Evolutionary conservation across 2,113 vertebrate genomes (phyloP).

Genomic region (Trinectes maculatus): DNA sequence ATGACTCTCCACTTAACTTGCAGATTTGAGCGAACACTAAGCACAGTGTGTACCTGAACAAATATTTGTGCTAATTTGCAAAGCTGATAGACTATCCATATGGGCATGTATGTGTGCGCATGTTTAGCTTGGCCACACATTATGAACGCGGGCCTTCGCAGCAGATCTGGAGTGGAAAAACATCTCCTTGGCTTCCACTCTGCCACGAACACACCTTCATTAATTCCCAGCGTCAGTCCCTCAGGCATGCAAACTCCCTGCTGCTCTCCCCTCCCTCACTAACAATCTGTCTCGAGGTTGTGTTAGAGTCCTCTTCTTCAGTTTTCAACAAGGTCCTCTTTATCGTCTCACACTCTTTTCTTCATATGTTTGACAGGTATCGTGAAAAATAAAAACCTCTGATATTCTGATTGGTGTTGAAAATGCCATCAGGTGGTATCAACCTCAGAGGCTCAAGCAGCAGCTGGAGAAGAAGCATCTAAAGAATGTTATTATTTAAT

Average conservation of each 20-base stretch:
- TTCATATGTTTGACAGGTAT: not conserved
- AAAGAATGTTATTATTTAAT: slow-evolving; percentile 16
- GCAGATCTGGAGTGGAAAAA: slow-evolving; percentile 68
- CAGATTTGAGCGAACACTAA: slow-evolving; percentile 43
- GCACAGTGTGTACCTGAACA: slow-evolving; percentile 47
- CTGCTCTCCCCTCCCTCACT: slow-evolving; percentile 36
- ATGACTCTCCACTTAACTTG: not conserved
- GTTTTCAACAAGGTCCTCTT: slow-evolving; percentile 4
- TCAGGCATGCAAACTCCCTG: slow-evolving; percentile 45
- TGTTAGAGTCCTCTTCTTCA: not conserved
- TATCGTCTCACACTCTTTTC: not conserved
- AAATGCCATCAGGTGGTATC: not conserved
- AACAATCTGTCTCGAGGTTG: slow-evolving; percentile 23
- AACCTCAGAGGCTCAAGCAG: not conserved
- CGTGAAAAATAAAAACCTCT: not conserved
- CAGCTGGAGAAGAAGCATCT: not conserved
- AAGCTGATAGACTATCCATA: slow-evolving; percentile 60
- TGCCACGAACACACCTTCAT: slow-evolving; percentile 67
- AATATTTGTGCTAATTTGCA: slow-evolving; percentile 69
- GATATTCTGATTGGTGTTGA: not conserved
- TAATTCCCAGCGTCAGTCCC: slow-evolving; percentile 55
- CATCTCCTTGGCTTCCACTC: slow-evolving; percentile 53
- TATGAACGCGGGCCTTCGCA: slow-evolving; percentile 70
- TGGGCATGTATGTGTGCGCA: slow-evolving; percentile 43
- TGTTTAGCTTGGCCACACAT: slow-evolving; percentile 65